phyloP scores from a whole-genome alignment of 1,140 invertebrate species.

The Condylostylus longicornis region DNA sequence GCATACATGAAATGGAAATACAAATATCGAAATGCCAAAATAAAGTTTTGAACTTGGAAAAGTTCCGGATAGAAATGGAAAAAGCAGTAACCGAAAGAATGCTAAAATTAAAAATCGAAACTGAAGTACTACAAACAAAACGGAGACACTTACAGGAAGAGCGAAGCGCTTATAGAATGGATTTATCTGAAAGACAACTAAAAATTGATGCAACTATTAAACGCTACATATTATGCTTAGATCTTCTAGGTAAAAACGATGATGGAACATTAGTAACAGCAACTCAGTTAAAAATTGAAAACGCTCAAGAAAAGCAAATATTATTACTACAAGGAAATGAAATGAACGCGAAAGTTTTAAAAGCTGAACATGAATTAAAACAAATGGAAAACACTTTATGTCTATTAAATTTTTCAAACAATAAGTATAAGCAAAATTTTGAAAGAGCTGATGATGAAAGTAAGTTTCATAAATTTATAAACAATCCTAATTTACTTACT shows the following conservation, averaged over 20 bases:
- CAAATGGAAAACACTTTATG: constrained; percentile 55
- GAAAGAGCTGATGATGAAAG: constrained; percentile 31
- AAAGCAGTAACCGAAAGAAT: constrained; percentile 42
- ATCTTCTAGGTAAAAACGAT: constrained; percentile 35
- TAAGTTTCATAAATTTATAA: constrained; percentile 5
- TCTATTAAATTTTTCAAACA: constrained; percentile 46
- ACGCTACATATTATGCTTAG: constrained; percentile 25
- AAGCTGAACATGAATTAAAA: constrained; percentile 48
- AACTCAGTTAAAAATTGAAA: constrained; percentile 46
- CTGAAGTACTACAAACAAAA: constrained; percentile 37
- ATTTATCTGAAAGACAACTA: constrained; percentile 35
- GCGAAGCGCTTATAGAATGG: constrained; percentile 35
- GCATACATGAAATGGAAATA: constrained; percentile 38
- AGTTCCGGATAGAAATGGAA: constrained; percentile 41
- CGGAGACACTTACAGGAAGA: constrained; percentile 39
- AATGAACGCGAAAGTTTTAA: constrained; percentile 46
- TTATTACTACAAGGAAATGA: constrained; percentile 48
- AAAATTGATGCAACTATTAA: constrained; percentile 40
- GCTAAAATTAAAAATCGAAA: constrained; percentile 39
- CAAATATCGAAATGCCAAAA: constrained; percentile 37
- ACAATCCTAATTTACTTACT: neutral
- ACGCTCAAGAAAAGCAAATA: constrained; percentile 44
- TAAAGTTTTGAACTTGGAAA: constrained; percentile 41
- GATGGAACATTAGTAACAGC: constrained; percentile 38
- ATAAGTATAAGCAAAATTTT: constrained; percentile 40